Conservation (phyloP, 1,140 invertebrate species). For the Mylabris phalerata region DNA sequence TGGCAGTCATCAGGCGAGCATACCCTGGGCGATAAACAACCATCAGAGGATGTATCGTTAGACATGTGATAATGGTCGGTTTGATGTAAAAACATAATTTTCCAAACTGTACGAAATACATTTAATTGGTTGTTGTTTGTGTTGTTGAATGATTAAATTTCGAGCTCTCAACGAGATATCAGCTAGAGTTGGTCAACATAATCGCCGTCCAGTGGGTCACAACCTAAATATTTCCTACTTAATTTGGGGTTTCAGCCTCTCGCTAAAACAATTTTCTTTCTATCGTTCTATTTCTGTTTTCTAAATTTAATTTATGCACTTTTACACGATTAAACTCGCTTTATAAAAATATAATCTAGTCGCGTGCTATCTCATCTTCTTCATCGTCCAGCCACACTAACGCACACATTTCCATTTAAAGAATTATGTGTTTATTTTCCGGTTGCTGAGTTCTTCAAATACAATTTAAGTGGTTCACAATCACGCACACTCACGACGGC, state of each 20-base stretch:
- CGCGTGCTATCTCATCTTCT: too few relatives aligned
- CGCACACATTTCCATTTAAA: not conserved
- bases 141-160: not conserved
- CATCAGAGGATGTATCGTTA: slow-evolving; percentile 32
- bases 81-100: slow-evolving; percentile 24
- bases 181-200: not conserved
- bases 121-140: not conserved
- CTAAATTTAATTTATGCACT: too few relatives aligned
- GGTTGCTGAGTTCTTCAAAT: not conserved
- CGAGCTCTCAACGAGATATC: not conserved
- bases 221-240: not conserved
- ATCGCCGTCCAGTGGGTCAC: not conserved
- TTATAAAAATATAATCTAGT: too few relatives aligned
- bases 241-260: too few relatives aligned
- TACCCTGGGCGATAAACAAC: slow-evolving; percentile 34
- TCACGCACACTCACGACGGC: not conserved
- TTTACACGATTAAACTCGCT: too few relatives aligned
- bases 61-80: slow-evolving; percentile 22
- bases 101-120: not conserved
- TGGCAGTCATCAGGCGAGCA: slow-evolving; percentile 33
- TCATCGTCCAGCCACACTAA: not conserved
- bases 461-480: slow-evolving; percentile 7
- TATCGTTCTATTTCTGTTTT: too few relatives aligned
- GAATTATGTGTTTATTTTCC: slow-evolving; percentile 9
- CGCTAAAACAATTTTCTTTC: too few relatives aligned